Percentiles rank a stretch among this genome's conserved stretches.
Evolutionary conservation across 2,888 invertebrate species (phyloP).

Genomic region (Apotomis turbidana): DNA sequence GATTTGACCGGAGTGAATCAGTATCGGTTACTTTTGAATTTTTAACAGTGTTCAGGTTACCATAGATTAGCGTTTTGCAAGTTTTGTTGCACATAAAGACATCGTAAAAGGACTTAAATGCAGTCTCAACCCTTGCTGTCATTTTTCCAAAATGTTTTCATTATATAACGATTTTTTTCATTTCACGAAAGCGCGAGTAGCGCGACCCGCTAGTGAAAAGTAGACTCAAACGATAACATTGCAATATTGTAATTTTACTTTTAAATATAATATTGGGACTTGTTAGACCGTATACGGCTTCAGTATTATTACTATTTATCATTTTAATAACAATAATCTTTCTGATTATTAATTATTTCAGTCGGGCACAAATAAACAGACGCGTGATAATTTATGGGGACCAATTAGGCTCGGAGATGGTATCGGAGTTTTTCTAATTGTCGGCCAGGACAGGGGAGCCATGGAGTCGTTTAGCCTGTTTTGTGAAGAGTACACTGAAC

Average conservation of each 20-base stretch:
- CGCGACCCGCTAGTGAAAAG: too few species aligned
- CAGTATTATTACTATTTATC: background rate
- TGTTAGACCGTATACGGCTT: background rate
- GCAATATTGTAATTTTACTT: too few species aligned
- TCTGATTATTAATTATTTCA: conserved; percentile 29
- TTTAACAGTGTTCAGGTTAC: background rate
- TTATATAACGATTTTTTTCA: too few species aligned
- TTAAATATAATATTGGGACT: too few species aligned
- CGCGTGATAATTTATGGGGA: conserved; percentile 70
- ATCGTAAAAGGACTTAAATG: too few species aligned
- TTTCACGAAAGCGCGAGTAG: too few species aligned
- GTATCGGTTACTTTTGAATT: conserved; percentile 10
- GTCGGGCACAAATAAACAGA: conserved; percentile 46
- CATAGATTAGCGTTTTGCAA: background rate
- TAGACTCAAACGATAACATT: too few species aligned
- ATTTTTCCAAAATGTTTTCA: too few species aligned
- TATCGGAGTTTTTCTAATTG: conserved; percentile 64
- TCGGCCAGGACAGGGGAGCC: conserved; percentile 44
- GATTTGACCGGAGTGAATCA: conserved; percentile 33
- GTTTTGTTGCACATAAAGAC: background rate
- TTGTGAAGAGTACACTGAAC: too few species aligned
- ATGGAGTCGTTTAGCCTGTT: conserved; percentile 47
- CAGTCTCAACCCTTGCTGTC: too few species aligned
- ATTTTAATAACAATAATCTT: conserved; percentile 29
- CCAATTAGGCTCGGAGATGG: conserved; percentile 76